Percentiles rank a stretch among this genome's conserved stretches.
Conservation (phyloP, 2,888 invertebrate species). For the Acrobasis suavella region DNA sequence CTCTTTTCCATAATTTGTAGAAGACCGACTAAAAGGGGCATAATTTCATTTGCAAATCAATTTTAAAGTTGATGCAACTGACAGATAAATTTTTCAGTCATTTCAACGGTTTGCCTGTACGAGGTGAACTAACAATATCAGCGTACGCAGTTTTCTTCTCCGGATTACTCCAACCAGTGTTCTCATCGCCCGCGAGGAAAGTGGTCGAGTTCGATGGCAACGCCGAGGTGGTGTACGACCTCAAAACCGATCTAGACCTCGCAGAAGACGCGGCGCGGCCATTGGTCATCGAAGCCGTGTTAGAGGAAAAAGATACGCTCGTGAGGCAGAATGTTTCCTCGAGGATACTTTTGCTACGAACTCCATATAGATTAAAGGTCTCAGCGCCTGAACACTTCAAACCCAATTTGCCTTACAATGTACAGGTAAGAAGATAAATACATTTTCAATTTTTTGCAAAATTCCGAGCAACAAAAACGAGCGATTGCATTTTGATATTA, state of each 20-base stretch:
- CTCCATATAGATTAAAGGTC: slow-evolving; percentile 85
- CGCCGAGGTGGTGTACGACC: slow-evolving; percentile 88
- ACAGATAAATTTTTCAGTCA: slow-evolving; percentile 78
- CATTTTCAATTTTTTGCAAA: background rate
- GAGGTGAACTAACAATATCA: slow-evolving; percentile 92
- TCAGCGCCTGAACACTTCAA: slow-evolving; percentile 94
- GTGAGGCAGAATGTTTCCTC: slow-evolving; percentile 90
- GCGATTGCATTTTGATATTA: background rate
- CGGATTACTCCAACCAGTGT: slow-evolving; percentile 89
- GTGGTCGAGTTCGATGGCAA: slow-evolving; percentile 85
- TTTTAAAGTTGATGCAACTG: background rate
- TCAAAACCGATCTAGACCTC: slow-evolving; percentile 88
- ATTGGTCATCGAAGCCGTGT: slow-evolving; percentile 92
- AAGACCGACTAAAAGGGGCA: no score
- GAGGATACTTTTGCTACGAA: slow-evolving; percentile 82
- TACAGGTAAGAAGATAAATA: slow-evolving; percentile 82
- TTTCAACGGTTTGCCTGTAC: slow-evolving; percentile 92
- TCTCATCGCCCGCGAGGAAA: slow-evolving; percentile 87
- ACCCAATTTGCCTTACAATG: slow-evolving; percentile 91
- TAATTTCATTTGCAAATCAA: no score
- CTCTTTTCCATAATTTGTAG: no score
- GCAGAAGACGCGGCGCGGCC: slow-evolving; percentile 90
- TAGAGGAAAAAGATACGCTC: slow-evolving; percentile 94
- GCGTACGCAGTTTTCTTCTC: slow-evolving; percentile 92
- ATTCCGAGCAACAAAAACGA: background rate